Evolutionary conservation across 2,888 invertebrate species (phyloP).

Genomic region (Chironomus riparius): DNA sequence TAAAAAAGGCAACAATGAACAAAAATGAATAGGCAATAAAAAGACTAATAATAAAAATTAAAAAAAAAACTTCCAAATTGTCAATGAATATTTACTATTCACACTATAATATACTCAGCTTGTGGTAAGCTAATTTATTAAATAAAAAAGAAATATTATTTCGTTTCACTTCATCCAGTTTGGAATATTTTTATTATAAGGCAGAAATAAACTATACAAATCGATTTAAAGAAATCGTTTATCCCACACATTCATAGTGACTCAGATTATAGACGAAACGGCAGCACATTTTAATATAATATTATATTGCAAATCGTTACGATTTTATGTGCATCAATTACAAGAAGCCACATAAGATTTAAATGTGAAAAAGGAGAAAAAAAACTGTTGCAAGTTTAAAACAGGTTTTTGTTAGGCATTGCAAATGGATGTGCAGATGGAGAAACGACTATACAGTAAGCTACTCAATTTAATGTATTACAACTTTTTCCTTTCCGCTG

Average conservation of each 20-base stretch:
- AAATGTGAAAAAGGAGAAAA: neutral
- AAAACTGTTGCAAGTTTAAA: neutral
- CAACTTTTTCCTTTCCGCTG: neutral
- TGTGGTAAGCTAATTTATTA: neutral
- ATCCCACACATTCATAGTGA: neutral
- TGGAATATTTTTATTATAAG: neutral
- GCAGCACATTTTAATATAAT: neutral
- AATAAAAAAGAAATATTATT: neutral
- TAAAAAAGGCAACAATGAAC: neutral
- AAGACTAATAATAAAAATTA: neutral
- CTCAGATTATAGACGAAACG: neutral
- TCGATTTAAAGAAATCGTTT: neutral
- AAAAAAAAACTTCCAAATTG: neutral
- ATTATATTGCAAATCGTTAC: conserved; percentile 4
- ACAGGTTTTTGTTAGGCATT: neutral
- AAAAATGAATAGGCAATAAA: neutral
- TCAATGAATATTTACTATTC: conserved; percentile 24
- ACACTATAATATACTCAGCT: neutral
- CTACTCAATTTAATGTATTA: neutral
- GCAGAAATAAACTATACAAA: neutral
- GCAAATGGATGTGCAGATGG: conserved; percentile 6
- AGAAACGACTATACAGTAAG: conserved; percentile 5
- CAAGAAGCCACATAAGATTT: conserved; percentile 16
- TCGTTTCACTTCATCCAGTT: neutral
- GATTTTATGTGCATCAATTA: conserved; percentile 17